Evolutionary conservation across 2,888 invertebrate species (phyloP), one percentile per base, ranked within the genome.

Genomic region (Diarsia dahlii): DNA sequence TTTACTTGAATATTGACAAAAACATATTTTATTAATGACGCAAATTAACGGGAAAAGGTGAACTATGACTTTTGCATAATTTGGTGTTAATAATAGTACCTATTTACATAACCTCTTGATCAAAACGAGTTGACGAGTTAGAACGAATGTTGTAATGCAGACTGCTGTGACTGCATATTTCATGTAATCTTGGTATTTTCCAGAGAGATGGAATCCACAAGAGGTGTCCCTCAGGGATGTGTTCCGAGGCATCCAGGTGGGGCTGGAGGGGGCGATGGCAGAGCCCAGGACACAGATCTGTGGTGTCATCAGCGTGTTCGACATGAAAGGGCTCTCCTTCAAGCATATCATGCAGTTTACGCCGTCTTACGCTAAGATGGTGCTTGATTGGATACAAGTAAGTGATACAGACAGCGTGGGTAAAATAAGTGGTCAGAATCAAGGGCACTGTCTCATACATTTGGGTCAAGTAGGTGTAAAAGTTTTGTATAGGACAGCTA

Each of bases 201-300:
- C 89, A 97, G 97, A 97, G 84, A 97, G 97, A 91, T 98, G 98
- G 98, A 98, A 98, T 85, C 97, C 98, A 1, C 98, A 98, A 64
- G 96, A 97, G 74, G 97, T 98, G 20, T 94, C 97, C 0, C 87
- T 98, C 54, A 94, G 97, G 2, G 98, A 98, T 84, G 95, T 98
- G 73, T 98, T 98, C 90, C 97, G 97, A 73, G 97, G 97, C 0
- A 96, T 98, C 45, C 98, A 98, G 91, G 91, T 98, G 79, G 97
- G 97, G 0, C 93, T 98, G 71, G 97, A 98, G 91, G 97, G 98
- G 0, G 98, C 98, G 0, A 97, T 98, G 97, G 96, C 97, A n/a
- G 98, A 99, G 91, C 98, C 98, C 0, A 96, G 95, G 86, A 98
- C 98, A 0, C 98, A 98, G 95, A 97, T 98, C 74, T 97, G 97